A percentile compares a stretch with the other conserved stretches of the same genome.
phyloP scores from a whole-genome alignment of 2,797 vertebrate species.

The Aratinga solstitialis region DNA sequence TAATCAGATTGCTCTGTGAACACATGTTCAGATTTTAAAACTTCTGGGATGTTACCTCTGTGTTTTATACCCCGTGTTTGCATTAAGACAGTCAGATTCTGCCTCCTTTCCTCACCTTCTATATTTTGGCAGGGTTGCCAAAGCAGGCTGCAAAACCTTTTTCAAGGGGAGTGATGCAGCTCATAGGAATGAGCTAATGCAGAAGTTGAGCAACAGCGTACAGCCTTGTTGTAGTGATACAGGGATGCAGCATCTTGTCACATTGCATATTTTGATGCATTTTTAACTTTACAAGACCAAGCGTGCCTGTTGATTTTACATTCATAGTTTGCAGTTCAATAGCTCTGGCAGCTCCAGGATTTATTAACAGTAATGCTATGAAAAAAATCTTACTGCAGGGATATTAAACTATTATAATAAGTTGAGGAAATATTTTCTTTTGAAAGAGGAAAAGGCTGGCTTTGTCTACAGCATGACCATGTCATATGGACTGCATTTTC shows the following conservation, averaged over 20 bases:
- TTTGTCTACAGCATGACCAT: not conserved
- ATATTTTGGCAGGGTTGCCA: not conserved
- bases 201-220: not conserved
- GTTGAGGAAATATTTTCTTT: constrained; percentile 49
- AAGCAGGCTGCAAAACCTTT: not conserved
- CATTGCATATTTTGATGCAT: not conserved
- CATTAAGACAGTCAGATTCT: not conserved
- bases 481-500: constrained; percentile 31
- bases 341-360: not conserved
- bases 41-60: not conserved
- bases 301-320: not conserved
- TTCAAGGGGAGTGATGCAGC: rapidly evolving
- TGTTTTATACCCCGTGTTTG: not conserved
- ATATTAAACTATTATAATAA: constrained; percentile 25
- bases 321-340: not conserved
- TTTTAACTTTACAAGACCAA: not conserved
- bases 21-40: not conserved
- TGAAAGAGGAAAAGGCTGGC: constrained; percentile 18
- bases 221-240: rapidly evolving
- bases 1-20: not conserved
- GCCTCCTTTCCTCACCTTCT: constrained; percentile 10
- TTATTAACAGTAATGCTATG: not conserved
- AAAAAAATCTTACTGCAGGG: rapidly evolving
- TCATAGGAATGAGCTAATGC: not conserved
- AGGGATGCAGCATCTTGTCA: not conserved